A percentile compares a stretch with the other conserved stretches of the same genome.
These are phyloP conservation scores for Belonocnema kinseyi DNA, from an alignment of 1,140 invertebrate species.

Conservation along the genomic window DNA sequence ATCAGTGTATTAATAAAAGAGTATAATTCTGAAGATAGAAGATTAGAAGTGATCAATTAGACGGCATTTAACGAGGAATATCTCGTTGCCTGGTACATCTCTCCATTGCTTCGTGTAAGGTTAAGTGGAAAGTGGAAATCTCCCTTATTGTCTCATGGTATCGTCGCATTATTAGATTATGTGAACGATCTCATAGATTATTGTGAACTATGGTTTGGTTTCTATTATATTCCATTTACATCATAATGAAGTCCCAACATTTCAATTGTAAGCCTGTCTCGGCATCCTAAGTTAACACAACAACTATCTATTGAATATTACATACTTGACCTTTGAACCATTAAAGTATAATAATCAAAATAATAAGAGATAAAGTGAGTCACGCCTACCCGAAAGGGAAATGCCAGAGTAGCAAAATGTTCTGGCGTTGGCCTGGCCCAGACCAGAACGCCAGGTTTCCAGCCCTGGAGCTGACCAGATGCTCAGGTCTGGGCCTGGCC, in stretches of 20 bases:
- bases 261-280: neutral
- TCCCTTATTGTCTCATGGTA: conserved; percentile 24
- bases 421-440: fast-evolving
- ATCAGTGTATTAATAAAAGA: neutral
- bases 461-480: no score
- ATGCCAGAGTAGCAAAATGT: no score
- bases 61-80: neutral
- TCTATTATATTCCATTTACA: conserved; percentile 17
- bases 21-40: neutral
- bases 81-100: neutral
- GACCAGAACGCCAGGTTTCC: no score
- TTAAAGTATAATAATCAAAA: neutral
- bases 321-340: neutral
- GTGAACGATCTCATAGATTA: conserved; percentile 11
- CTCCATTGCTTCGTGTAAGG: conserved; percentile 10
- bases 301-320: neutral
- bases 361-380: no score
- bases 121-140: neutral
- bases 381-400: no score
- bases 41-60: conserved; percentile 18
- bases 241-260: neutral
- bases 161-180: conserved; percentile 1
- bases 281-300: neutral
- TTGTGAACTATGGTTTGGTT: neutral
- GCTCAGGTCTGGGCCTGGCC: no score